phyloP scores from a whole-genome alignment of 2,888 invertebrate genomes.

The Drosophila peninsularis region DNA sequence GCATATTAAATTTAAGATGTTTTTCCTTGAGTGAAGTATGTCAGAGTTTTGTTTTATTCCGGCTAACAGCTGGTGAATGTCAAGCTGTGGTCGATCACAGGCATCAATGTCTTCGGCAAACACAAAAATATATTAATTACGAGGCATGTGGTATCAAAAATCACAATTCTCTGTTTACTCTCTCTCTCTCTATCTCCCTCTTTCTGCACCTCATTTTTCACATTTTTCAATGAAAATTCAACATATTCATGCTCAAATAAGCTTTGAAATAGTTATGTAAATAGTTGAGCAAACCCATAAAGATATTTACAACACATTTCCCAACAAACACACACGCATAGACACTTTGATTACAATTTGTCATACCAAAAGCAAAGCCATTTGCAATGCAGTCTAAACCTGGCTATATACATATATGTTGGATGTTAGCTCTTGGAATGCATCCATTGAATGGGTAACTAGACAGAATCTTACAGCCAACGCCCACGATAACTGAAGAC shows the following conservation, averaged over 20 bases:
- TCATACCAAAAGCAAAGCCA: conserved; percentile 2
- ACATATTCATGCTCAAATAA: conserved; percentile 1
- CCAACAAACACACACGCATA: background rate
- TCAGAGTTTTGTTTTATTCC: background rate
- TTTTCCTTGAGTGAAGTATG: background rate
- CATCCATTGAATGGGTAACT: conserved; percentile 25
- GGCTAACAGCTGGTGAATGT: background rate
- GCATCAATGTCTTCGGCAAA: background rate
- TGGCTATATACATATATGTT: background rate
- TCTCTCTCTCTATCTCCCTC: background rate
- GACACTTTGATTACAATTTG: conserved; percentile 12
- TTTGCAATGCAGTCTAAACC: conserved; percentile 14
- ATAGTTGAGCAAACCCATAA: background rate
- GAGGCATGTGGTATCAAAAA: background rate
- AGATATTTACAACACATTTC: background rate
- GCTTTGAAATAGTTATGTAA: background rate
- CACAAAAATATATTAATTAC: background rate
- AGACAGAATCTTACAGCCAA: conserved; percentile 43
- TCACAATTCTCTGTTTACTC: background rate
- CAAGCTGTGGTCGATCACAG: background rate
- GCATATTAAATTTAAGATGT: background rate
- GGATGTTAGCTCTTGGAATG: background rate
- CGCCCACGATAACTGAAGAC: conserved; percentile 41
- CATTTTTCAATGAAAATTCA: background rate
- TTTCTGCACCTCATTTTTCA: background rate